Conservation (phyloP, 92 coral and sea anemone species). For the Blastomussa wellsi region DNA sequence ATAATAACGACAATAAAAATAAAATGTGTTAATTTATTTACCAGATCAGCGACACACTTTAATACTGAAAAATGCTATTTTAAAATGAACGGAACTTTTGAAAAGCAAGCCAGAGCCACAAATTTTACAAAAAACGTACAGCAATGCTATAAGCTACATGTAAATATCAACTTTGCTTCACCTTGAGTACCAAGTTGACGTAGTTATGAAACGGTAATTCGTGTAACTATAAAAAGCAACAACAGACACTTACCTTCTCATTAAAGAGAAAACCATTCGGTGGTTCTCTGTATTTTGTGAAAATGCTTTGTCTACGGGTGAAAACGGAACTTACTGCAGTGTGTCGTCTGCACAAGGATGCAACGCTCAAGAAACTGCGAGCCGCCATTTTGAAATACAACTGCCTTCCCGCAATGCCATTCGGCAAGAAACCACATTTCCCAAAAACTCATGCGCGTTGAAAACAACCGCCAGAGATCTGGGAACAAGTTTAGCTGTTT, state of each 20-base stretch:
- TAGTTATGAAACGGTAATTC: no score
- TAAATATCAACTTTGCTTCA: no score
- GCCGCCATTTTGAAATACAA: conserved; percentile 83
- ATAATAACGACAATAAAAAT: no score
- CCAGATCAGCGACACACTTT: no score
- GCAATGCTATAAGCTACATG: no score
- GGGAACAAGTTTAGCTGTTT: not conserved
- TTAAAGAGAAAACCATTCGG: conserved; percentile 97
- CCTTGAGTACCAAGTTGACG: no score
- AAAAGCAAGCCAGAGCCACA: no score
- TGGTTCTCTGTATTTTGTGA: conserved; percentile 92
- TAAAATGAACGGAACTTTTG: no score
- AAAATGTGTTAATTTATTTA: no score
- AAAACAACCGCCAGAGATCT: not conserved
- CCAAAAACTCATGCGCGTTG: not conserved
- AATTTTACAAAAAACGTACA: not conserved
- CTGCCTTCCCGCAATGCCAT: conserved; percentile 6
- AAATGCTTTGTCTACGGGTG: conserved; percentile 70
- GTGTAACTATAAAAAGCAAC: not conserved
- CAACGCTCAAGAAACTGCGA: conserved; percentile 58
- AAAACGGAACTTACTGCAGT: conserved; percentile 26
- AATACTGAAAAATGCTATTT: no score
- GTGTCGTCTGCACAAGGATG: conserved; percentile 57
- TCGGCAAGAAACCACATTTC: not conserved
- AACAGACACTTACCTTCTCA: conserved; percentile 73